These are phyloP conservation scores for Okamejei kenojei DNA, from an alignment of 2,797 vertebrate genomes.

Conservation along the genomic window DNA sequence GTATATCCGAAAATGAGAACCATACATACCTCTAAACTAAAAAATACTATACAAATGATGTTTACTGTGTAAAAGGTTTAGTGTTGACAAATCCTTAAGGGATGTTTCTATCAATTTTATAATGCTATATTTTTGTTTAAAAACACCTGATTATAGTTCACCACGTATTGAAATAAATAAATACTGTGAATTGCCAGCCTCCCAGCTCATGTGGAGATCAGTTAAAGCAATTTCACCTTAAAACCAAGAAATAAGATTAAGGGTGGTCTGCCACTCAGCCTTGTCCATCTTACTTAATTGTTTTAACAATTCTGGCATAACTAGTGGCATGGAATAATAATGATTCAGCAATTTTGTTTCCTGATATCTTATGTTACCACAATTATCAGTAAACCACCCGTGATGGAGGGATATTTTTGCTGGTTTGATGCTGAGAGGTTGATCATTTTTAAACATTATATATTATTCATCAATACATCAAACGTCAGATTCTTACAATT, in stretches of 20 bases:
- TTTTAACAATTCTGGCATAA: slow-evolving; percentile 1
- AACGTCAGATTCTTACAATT: neutral
- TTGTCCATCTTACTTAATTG: neutral
- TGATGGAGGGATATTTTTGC: neutral
- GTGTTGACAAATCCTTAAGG: slow-evolving; percentile 1
- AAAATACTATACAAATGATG: neutral
- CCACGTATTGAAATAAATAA: neutral
- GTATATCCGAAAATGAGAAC: neutral
- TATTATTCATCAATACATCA: neutral
- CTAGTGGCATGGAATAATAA: neutral
- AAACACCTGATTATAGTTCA: neutral
- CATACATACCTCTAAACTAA: neutral
- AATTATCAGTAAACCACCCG: neutral
- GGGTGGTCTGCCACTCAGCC: neutral
- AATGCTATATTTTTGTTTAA: neutral
- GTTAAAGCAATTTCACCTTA: neutral
- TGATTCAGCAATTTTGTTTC: neutral
- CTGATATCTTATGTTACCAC: neutral
- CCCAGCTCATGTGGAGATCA: neutral
- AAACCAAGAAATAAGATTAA: neutral
- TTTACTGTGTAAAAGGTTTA: neutral
- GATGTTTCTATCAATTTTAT: neutral
- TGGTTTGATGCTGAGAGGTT: neutral
- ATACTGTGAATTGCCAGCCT: neutral
- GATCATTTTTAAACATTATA: neutral